Base-by-base conservation (phyloP, 1,140 invertebrate species). In the Mercenaria mercenaria region DNA sequence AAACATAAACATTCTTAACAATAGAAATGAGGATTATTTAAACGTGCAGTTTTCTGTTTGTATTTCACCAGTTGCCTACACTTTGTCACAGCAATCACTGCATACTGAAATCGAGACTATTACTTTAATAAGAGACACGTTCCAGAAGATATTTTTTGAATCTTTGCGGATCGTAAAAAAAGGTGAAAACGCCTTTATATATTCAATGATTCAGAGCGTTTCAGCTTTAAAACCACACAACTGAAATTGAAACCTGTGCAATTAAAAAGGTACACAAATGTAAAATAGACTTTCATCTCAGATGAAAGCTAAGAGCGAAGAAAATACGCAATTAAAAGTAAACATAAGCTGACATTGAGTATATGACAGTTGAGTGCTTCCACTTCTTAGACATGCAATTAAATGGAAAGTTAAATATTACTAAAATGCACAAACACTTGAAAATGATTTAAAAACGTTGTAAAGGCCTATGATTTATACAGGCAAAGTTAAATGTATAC, bases 351-450 rank as follows among this genome's bases (percentile, higher is more conserved):
- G n/a, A n/a, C n/a, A n/a, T n/a, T 6, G 43, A 8, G 43, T 47
- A 47, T 47, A 8, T 47, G 43, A 64, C 6, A 47, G 43, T 29
- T 2, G 59, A 29, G n/a, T 64, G 59, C 26, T 6, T 64, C 20
- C 20, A 64, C 59, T n/a, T 20, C 15, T 8, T 26, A 64, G n/a
- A 64, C n/a, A 29, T 29, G 59, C 59, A 29, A 29, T 8, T 29
- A 64, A 64, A 64, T 64, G 59, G n/a, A 64, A 64, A 64, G 59
- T 64, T 64, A 64, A 64, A 64, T 64, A n/a, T 64, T 64, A 29
- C 59, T 29, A 29, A 64, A 64, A 26, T 64, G 20, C n/a, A 29
- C 43, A 47, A 47, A 47, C 15, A 64, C 59, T 64, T 64, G 59
- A 64, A 29, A 20, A 64, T 26, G 26, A 64, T 64, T 64, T 64